A percentile compares a stretch with the other conserved stretches of the same genome.
Evolutionary conservation across 2,888 invertebrate species (phyloP).

Genomic region (Cheilosia vulpina): DNA sequence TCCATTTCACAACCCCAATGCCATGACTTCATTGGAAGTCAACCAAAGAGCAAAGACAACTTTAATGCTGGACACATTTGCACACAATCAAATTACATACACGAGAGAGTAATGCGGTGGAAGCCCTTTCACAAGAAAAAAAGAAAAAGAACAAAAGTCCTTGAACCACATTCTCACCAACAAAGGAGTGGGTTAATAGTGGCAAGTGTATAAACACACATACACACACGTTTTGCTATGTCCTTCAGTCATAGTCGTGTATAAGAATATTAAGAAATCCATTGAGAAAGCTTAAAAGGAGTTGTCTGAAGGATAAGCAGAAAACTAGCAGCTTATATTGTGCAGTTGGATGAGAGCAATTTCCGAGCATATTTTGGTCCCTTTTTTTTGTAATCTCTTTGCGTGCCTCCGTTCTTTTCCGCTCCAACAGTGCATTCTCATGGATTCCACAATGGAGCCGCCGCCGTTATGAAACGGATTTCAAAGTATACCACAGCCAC

Average conservation of each 20-base stretch:
- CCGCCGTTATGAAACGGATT: conserved; percentile 38
- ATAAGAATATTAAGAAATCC: conserved; percentile 36
- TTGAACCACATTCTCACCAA: conserved; percentile 34
- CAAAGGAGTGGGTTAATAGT: conserved; percentile 55
- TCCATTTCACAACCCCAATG: background rate
- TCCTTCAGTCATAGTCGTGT: background rate
- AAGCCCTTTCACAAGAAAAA: background rate
- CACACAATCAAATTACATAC: conserved; percentile 55
- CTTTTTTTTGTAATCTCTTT: conserved; percentile 11
- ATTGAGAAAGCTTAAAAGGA: conserved; percentile 56
- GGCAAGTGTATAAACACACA: conserved; percentile 14
- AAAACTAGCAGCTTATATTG: conserved; percentile 73
- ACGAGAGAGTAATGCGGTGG: conserved; percentile 32
- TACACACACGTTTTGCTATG: background rate
- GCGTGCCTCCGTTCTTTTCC: conserved; percentile 10
- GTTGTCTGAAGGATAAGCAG: conserved; percentile 67
- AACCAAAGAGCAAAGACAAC: background rate
- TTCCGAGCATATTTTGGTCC: conserved; percentile 39
- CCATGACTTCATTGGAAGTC: background rate
- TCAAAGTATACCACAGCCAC: conserved; percentile 1
- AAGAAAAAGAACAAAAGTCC: background rate
- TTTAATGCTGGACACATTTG: conserved; percentile 55
- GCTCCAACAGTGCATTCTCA: conserved; percentile 44
- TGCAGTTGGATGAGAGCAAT: conserved; percentile 36
- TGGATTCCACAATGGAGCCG: conserved; percentile 39